Evolutionary conservation across 2,113 vertebrate species (phyloP).

Genomic region (Leuciscus idus): DNA sequence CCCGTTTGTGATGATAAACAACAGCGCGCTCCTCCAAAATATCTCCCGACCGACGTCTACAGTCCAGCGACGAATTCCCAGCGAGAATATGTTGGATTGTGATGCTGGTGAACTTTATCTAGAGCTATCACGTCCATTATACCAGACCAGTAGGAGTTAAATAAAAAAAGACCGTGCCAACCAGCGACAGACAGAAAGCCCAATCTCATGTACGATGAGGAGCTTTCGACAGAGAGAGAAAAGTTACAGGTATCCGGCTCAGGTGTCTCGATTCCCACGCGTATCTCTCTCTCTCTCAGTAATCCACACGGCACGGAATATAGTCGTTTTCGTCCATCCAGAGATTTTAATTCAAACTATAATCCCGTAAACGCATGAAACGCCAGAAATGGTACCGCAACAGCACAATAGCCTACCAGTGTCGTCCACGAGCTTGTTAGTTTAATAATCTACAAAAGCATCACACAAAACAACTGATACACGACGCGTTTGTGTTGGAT

Average conservation of each 20-base stretch:
- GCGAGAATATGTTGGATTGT: constrained; percentile 5
- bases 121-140: constrained; percentile 44
- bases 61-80: constrained; percentile 54
- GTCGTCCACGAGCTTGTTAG: background rate
- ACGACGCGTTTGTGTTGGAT: background rate
- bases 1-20: constrained; percentile 56
- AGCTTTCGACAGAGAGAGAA: constrained; percentile 41
- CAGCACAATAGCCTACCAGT: background rate
- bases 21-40: constrained; percentile 54
- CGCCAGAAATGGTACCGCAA: background rate
- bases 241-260: constrained; percentile 65
- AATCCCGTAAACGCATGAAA: background rate
- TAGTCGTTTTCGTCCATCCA: background rate
- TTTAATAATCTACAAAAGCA: background rate
- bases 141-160: constrained; percentile 7
- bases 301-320: constrained; percentile 11
- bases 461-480: background rate
- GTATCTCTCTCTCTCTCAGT: constrained; percentile 29
- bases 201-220: background rate
- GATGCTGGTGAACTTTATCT: constrained; percentile 53
- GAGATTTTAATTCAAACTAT: background rate
- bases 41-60: constrained; percentile 49
- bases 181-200: background rate
- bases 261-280: constrained; percentile 49
- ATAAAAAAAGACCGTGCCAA: background rate